phyloP scores from a whole-genome alignment of 2,797 vertebrate species.

The Anas georgica region DNA sequence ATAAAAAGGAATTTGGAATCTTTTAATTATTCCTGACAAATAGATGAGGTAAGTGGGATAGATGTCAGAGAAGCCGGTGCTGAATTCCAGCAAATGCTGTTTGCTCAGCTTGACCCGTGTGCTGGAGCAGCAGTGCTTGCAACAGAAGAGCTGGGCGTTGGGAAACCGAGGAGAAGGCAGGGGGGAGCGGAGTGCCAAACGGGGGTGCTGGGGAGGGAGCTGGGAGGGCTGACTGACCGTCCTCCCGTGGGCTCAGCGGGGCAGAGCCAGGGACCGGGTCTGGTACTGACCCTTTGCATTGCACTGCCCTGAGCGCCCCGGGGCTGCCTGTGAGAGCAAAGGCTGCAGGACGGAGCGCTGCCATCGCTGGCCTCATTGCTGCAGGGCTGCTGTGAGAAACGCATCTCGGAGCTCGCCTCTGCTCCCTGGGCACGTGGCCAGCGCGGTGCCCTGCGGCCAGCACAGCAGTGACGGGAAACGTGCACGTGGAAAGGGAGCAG shows the following conservation, averaged over 20 bases:
- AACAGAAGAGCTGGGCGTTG: neutral
- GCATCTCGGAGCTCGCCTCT: fast-evolving
- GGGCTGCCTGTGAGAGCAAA: neutral
- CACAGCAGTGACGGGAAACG: neutral
- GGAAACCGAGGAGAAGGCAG: neutral
- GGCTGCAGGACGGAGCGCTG: neutral
- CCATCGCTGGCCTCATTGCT: fast-evolving
- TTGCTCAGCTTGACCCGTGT: fast-evolving
- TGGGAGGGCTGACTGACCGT: neutral
- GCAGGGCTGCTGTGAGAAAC: neutral
- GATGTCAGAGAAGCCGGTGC: neutral
- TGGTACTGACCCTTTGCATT: neutral
- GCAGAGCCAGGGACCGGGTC: neutral
- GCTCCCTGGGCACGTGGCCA: neutral
- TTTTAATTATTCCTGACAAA: neutral
- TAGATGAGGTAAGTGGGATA: neutral
- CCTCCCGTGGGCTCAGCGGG: too few relatives aligned
- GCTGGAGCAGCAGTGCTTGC: neutral
- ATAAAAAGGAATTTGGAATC: neutral
- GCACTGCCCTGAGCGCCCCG: fast-evolving
- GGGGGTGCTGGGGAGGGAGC: neutral
- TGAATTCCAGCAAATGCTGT: neutral
- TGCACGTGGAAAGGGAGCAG: fast-evolving
- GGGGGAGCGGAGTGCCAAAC: neutral
- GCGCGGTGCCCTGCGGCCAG: neutral